phyloP scores from a whole-genome alignment of 2,113 vertebrate genomes.

The Triplophysa tibetana region DNA sequence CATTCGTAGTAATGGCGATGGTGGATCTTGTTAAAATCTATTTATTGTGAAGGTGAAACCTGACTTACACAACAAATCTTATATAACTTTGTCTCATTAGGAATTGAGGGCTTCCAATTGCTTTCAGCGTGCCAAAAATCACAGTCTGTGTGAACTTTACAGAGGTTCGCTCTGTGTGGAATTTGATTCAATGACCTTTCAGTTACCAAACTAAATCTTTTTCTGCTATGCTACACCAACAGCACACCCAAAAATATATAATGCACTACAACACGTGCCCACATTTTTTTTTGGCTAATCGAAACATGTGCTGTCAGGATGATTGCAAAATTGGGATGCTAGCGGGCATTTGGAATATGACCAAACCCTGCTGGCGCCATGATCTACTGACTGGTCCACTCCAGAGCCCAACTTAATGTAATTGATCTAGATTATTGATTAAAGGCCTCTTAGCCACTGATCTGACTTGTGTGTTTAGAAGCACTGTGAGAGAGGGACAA shows the following conservation, averaged over 20 bases:
- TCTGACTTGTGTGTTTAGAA: neutral
- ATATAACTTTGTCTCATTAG: neutral
- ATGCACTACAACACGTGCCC: neutral
- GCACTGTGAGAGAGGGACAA: neutral
- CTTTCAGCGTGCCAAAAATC: no score
- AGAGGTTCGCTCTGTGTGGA: neutral
- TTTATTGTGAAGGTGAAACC: no score
- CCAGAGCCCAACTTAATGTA: slow-evolving; percentile 24
- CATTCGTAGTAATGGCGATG: no score
- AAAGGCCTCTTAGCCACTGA: slow-evolving; percentile 7
- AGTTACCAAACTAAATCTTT: neutral
- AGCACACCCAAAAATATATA: neutral
- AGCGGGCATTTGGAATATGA: slow-evolving; percentile 1
- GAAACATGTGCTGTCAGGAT: neutral
- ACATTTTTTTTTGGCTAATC: neutral
- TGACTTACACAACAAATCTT: no score
- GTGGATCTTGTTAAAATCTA: no score
- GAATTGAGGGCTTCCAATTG: neutral
- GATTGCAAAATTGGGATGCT: neutral
- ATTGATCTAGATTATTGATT: slow-evolving; percentile 20
- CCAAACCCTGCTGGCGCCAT: neutral
- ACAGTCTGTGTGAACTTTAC: neutral
- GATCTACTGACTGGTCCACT: neutral
- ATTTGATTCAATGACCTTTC: neutral
- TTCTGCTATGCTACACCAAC: neutral